Evolutionary conservation across 2,113 vertebrate genomes (phyloP).

Genomic region (Condylura cristata): DNA sequence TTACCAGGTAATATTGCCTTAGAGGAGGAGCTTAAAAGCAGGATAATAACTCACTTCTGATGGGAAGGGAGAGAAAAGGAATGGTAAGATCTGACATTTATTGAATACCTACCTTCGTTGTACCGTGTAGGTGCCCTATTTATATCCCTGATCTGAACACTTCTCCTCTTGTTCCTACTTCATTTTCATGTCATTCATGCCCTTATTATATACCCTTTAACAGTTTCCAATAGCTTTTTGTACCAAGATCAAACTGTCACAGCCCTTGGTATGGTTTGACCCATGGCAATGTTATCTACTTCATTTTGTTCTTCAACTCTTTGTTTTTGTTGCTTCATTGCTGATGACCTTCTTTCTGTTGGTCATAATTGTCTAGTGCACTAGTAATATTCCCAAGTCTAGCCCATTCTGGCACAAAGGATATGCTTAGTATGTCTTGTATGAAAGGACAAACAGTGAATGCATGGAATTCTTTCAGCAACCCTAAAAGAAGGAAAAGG

Average conservation of each 20-base stretch:
- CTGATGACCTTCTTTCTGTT: neutral
- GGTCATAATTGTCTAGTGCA: neutral
- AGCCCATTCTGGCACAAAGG: neutral
- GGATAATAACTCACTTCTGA: neutral
- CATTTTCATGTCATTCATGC: neutral
- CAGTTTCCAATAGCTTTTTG: neutral
- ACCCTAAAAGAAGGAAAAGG: neutral
- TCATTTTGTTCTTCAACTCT: neutral
- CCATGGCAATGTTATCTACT: neutral
- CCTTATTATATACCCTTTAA: neutral
- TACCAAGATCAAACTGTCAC: neutral
- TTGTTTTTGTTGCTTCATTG: neutral
- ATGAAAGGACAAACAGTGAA: neutral
- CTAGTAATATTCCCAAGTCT: neutral
- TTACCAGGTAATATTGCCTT: conserved; percentile 51
- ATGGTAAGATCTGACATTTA: neutral
- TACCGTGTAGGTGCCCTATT: neutral
- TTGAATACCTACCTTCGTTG: neutral
- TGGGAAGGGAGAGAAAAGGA: neutral
- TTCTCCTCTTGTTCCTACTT: neutral
- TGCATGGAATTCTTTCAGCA: neutral
- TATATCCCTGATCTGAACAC: neutral
- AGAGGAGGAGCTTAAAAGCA: neutral
- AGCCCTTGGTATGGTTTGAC: neutral
- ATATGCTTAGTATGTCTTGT: neutral